These are phyloP conservation scores for Pherbina coryleti DNA, from an alignment of 2,888 invertebrate species.

Conservation along the genomic window DNA sequence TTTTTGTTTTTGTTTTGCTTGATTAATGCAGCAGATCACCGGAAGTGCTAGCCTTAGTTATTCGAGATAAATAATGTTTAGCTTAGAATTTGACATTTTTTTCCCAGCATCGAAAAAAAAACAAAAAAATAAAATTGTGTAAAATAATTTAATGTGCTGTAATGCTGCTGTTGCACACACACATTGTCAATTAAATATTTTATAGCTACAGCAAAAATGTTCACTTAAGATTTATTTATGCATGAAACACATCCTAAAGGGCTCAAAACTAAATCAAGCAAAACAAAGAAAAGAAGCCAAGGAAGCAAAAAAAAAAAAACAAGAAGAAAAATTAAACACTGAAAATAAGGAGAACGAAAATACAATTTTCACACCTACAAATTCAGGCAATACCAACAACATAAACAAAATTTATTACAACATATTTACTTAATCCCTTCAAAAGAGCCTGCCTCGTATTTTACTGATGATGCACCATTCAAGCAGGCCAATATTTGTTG, in stretches of 20 bases:
- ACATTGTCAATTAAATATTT: slow-evolving; percentile 1
- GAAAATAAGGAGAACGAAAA: background rate
- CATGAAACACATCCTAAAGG: background rate
- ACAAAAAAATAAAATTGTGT: too few relatives aligned
- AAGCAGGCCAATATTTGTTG: background rate
- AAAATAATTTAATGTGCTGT: background rate
- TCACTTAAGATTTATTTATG: background rate
- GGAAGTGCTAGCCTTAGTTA: background rate
- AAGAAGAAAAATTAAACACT: background rate
- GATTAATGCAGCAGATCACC: background rate
- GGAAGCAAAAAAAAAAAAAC: background rate
- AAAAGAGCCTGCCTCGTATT: background rate
- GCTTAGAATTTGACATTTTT: slow-evolving; percentile 1
- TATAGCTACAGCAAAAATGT: background rate
- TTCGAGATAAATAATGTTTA: background rate
- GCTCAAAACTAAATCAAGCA: background rate
- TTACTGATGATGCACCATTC: background rate
- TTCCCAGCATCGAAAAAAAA: background rate
- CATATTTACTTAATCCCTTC: slow-evolving; percentile 8
- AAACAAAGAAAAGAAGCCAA: background rate
- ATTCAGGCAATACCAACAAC: background rate
- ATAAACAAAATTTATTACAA: slow-evolving; percentile 19
- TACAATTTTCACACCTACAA: slow-evolving; percentile 2
- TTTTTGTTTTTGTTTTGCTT: background rate
- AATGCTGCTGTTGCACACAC: too few relatives aligned